Base-by-base conservation (phyloP, 2,113 vertebrate species). In the Hiodon alosoides region DNA sequence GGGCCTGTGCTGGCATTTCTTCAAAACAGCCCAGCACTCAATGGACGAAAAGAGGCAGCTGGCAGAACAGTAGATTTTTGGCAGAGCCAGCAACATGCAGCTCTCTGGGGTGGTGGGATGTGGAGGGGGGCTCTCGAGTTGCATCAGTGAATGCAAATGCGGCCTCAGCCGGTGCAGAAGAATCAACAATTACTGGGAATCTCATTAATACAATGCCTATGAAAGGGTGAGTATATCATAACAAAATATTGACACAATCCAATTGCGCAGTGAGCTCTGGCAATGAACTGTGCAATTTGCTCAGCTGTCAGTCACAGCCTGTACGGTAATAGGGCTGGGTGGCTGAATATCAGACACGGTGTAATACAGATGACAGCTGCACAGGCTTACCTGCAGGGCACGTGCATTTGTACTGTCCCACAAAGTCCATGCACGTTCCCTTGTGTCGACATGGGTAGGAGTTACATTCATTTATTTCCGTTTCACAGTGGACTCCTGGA, bases 331-430 rank as follows among this genome's bases (percentile, higher is more conserved):
- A 73, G 66, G 7, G 50, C 11, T 75, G 65, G 70, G 59, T 48
- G 76, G 47, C 70, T 59, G 77, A 50, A 65, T 54, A 80, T 78
- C 67, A 78, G 52, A 2, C 71, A 46, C 46, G 14, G 6, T 14
- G 60, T 47, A 7, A 47, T 51, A 75, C 4, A 47, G 76, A 77
- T 10, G 47, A 64, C 16, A 51, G 59, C 61, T 52, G 17, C 4
- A 2, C 31, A n/a, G 1, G 78, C 84, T 77, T 84, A 94, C 94
- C 93, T 88, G 79, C 9, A 64, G 86, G 92, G 81, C 93, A 95
- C 7, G 7, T 81, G 69, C 94, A 95, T 31, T 83, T 70, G 69
- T 93, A 92, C 81, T 78, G 67, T 60, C 87, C 89, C 50, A 82
- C 74, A 72, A 85, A 83, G 76, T 85, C 86, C 17, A 72, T 66